Conservation (phyloP, 2,113 vertebrate species). For the Bambusicola thoracicus region DNA sequence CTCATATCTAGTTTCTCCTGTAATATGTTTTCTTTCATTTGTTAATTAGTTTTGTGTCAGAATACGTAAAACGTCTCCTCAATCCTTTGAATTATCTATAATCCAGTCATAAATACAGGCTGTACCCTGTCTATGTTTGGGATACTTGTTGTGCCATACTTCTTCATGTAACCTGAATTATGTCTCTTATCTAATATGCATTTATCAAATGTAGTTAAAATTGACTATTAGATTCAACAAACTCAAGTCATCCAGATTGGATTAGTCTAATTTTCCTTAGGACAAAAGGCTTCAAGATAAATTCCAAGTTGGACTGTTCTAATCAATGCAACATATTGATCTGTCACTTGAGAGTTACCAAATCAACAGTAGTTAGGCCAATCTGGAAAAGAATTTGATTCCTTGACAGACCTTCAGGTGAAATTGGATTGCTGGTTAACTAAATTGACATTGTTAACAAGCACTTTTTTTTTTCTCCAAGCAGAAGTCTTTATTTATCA, state of each 20-base stretch:
- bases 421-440: conserved; percentile 40
- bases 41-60: neutral
- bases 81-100: neutral
- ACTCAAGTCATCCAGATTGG: neutral
- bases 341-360: neutral
- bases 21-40: neutral
- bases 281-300: neutral
- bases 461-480: fast-evolving
- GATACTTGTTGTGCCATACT: neutral
- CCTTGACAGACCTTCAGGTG: conserved; percentile 23
- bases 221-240: neutral
- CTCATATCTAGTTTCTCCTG: neutral
- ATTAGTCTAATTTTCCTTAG: neutral
- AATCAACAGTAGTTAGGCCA: conserved; percentile 8
- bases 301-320: neutral
- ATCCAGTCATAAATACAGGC: neutral
- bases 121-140: neutral
- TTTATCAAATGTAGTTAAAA: conserved; percentile 4
- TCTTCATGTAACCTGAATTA: neutral
- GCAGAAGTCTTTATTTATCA: neutral
- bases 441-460: neutral
- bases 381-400: conserved; percentile 25
- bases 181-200: neutral
- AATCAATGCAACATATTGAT: conserved; percentile 51
- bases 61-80: neutral